Percentiles rank a stretch among this genome's conserved stretches.
Conservation (phyloP, 2,888 invertebrate genomes). For the Heliconius charithonia region DNA sequence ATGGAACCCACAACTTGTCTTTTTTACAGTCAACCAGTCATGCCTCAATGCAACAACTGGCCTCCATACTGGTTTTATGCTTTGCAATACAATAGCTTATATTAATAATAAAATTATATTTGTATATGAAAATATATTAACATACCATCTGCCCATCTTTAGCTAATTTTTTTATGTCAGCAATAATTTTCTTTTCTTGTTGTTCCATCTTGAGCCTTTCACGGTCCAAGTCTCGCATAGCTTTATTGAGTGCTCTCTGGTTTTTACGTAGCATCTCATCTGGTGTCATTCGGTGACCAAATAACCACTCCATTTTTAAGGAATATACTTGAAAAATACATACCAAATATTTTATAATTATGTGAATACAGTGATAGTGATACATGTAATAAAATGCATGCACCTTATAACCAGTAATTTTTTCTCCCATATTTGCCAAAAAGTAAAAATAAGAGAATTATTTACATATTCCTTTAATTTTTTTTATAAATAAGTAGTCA, state of each 20-base stretch:
- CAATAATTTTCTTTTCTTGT: constrained; percentile 99
- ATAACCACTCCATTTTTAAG: constrained; percentile 93
- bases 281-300: constrained; percentile 97
- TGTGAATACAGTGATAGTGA: background rate
- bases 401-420: no score
- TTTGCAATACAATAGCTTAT: background rate
- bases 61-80: no score
- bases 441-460: background rate
- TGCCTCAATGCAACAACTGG: no score
- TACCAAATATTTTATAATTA: background rate
- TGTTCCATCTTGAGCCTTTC: constrained; percentile 98
- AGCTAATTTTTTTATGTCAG: constrained; percentile 99
- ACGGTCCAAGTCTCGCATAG: constrained; percentile 98
- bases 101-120: constrained; percentile 1
- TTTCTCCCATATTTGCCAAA: no score
- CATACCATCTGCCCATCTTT: constrained; percentile 99
- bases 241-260: constrained; percentile 98
- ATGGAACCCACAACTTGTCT: no score
- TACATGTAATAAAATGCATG: background rate
- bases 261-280: constrained; percentile 99
- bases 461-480: background rate
- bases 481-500: background rate
- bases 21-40: no score
- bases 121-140: background rate
- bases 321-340: constrained; percentile 48